These are phyloP conservation scores for Mimachlamys varia DNA, from an alignment of 2,888 invertebrate species.

Conservation along the genomic window DNA sequence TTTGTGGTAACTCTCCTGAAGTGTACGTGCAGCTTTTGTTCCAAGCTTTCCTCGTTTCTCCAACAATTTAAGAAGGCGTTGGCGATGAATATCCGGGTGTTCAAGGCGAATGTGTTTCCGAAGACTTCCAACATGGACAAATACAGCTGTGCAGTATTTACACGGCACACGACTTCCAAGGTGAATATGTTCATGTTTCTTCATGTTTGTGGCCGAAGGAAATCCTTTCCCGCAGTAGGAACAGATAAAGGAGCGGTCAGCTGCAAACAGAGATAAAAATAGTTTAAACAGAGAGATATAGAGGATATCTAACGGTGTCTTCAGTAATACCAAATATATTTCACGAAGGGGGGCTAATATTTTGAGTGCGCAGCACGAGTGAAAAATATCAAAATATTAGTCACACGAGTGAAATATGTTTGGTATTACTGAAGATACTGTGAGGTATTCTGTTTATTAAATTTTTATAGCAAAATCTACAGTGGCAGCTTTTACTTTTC, in stretches of 20 bases:
- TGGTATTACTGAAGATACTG: no score
- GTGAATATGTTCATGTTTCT: slow-evolving; percentile 78
- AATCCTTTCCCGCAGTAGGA: slow-evolving; percentile 79
- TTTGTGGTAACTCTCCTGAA: slow-evolving; percentile 41
- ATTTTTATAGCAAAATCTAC: no score
- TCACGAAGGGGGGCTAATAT: no score
- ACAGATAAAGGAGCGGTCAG: slow-evolving; percentile 70
- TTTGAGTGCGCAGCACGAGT: no score
- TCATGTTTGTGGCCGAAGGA: slow-evolving; percentile 78
- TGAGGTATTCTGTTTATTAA: no score
- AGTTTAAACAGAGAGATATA: no score
- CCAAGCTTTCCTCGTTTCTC: slow-evolving; percentile 48
- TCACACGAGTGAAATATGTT: no score
- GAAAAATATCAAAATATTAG: no score
- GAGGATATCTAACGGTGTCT: no score
- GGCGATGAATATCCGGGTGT: slow-evolving; percentile 60
- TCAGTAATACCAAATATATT: no score
- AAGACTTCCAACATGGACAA: slow-evolving; percentile 63
- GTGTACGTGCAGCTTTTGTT: slow-evolving; percentile 38
- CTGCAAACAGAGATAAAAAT: slow-evolving; percentile 53
- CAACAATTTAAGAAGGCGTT: slow-evolving; percentile 47
- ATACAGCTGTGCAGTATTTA: slow-evolving; percentile 65
- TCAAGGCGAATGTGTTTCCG: slow-evolving; percentile 61
- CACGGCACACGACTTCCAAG: slow-evolving; percentile 70
- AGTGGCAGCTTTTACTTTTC: no score